phyloP scores from a whole-genome alignment of 1,140 invertebrate genomes.

The Philotrypesis tridentata region DNA sequence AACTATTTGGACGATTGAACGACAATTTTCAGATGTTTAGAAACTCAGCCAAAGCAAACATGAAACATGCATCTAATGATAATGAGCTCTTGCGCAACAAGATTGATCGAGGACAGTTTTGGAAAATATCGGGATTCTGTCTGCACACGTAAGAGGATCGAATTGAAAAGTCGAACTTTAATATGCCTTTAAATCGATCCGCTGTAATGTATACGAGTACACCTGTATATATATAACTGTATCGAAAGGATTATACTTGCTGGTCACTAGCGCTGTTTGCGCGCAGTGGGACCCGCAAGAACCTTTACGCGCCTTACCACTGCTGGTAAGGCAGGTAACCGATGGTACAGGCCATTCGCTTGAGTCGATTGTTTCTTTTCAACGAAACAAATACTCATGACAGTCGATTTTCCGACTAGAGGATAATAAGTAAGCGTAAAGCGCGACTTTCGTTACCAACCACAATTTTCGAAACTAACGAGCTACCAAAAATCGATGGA shows the following conservation, averaged over 20 bases:
- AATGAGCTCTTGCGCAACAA: background rate
- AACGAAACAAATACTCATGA: too few relatives aligned
- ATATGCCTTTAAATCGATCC: background rate
- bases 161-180: background rate
- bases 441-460: background rate
- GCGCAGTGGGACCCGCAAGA: background rate
- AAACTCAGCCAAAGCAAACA: too few relatives aligned
- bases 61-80: background rate
- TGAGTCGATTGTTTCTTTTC: background rate
- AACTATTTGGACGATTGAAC: background rate
- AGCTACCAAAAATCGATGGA: background rate
- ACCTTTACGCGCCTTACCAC: background rate
- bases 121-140: background rate
- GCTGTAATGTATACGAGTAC: too few relatives aligned
- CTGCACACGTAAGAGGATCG: background rate
- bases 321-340: conserved; percentile 28
- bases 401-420: background rate
- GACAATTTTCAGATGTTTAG: background rate
- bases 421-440: background rate
- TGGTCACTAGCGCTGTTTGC: conserved; percentile 2
- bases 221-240: too few relatives aligned
- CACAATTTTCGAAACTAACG: background rate
- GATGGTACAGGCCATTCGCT: background rate
- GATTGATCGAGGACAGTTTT: background rate
- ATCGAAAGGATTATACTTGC: background rate